Base-by-base conservation (phyloP, 1,140 invertebrate species). In the Calephelis nemesis region DNA sequence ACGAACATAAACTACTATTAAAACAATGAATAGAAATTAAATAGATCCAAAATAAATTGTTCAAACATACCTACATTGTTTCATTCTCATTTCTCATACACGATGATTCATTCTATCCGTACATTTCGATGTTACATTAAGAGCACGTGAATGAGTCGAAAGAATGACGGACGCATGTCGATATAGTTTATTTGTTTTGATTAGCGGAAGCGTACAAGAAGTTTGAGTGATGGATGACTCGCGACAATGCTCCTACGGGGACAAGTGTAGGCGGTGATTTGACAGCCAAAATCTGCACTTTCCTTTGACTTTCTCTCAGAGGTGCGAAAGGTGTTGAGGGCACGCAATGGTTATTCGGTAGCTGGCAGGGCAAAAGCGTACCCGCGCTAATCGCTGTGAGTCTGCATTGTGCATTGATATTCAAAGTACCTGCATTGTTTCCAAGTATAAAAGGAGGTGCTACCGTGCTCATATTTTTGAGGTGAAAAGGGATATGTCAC, bases 271-370 rank as follows among this genome's bases (percentile, higher is more conserved):
- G 89, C 87, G 87, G 75, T 76, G 78, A 75, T 81, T 87, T 87
- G 84, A 83, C 85, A 88, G 88, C 85, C 89, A 89, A 91, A 91
- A 88, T 87, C 83, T 89, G 83, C 87, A 85, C 89, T 91, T 91
- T 91, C 89, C 87, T 91, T 82, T 80, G 76, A 90, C 89, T 91
- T 91, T 91, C 89, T 90, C 89, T 91, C 83, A 73, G 87, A 91
- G 86, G 87, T 90, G 87, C 87, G 86, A 91, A 88, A 89, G 89
- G 87, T 91, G 83, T 84, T 63, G 82, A 83, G 85, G 86, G 85
- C 85, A 85, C 79, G 78, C 84, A 79, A 80, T 84, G 81, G 80
- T 91, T 87, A 84, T 90, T 90, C 88, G 81, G 89, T 91, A 90
- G 89, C 85, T 75, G 83, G 74, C 85, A 77, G 78, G 82, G 83